Evolutionary conservation across 2,888 invertebrate species (phyloP).

Genomic region (Antheraea assamensis): DNA sequence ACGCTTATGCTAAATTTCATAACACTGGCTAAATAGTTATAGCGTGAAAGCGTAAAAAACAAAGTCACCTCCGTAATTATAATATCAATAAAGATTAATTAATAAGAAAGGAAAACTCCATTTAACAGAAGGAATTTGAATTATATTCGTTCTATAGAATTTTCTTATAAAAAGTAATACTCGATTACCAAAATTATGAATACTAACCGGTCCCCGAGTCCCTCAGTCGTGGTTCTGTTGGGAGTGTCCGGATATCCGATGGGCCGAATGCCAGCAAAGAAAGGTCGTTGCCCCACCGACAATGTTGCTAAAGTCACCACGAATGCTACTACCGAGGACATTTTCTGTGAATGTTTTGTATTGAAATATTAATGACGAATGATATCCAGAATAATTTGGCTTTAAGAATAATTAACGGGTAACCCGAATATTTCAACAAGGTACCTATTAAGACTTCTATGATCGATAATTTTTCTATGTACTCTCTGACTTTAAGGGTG

Average conservation of each 20-base stretch:
- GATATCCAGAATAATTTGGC: background rate
- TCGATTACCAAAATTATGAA: background rate
- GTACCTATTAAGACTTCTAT: too few relatives aligned
- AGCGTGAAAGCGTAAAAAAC: too few relatives aligned
- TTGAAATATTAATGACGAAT: background rate
- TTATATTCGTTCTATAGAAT: background rate
- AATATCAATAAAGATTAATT: too few relatives aligned
- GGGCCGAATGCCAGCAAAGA: slow-evolving; percentile 83
- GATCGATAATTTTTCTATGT: too few relatives aligned
- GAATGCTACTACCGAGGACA: slow-evolving; percentile 40
- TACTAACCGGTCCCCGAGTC: slow-evolving; percentile 68
- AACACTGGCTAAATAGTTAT: too few relatives aligned
- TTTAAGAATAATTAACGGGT: background rate
- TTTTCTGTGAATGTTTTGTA: slow-evolving; percentile 36
- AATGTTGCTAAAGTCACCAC: slow-evolving; percentile 43
- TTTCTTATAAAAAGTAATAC: background rate
- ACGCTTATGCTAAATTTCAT: too few relatives aligned
- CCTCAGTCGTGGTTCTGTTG: slow-evolving; percentile 53
- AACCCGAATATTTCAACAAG: too few relatives aligned
- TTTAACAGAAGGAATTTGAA: background rate
- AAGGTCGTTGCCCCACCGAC: slow-evolving; percentile 81
- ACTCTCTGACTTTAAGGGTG: too few relatives aligned
- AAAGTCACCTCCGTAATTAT: too few relatives aligned
- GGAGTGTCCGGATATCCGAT: slow-evolving; percentile 84
- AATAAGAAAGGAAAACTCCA: too few relatives aligned